phyloP scores from a whole-genome alignment of 2,888 invertebrate species.

The Acrobasis repandana region DNA sequence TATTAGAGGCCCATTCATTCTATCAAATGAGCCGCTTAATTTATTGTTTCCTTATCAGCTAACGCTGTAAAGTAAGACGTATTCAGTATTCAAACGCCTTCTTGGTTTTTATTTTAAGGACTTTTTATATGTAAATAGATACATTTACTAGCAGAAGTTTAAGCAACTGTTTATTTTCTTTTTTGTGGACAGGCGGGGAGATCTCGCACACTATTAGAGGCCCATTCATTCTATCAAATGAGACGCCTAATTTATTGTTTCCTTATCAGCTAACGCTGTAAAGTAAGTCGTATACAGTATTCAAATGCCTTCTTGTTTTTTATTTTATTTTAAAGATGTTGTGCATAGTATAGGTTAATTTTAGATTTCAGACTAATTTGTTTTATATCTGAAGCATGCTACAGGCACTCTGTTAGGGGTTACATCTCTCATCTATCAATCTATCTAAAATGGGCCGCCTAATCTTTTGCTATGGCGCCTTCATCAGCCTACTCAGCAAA shows the following conservation, averaged over 20 bases:
- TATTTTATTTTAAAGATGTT: slow-evolving; percentile 5
- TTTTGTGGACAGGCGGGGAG: slow-evolving; percentile 66
- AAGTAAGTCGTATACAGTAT: slow-evolving; percentile 36
- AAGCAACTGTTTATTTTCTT: too few species aligned
- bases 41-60: slow-evolving; percentile 68
- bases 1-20: slow-evolving; percentile 75
- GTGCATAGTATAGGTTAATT: not conserved
- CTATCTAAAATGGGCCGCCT: too few species aligned
- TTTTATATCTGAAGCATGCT: too few species aligned
- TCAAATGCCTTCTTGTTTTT: slow-evolving; percentile 21
- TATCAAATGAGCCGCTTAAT: slow-evolving; percentile 77
- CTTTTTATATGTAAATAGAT: not conserved
- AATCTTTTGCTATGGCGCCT: too few species aligned
- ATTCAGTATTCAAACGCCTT: slow-evolving; percentile 27
- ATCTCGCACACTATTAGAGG: slow-evolving; percentile 73
- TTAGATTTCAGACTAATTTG: too few species aligned
- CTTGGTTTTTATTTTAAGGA: slow-evolving; percentile 9
- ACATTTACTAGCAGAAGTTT: too few species aligned
- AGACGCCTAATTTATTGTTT: slow-evolving; percentile 73
- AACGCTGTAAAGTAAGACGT: slow-evolving; percentile 50
- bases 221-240: slow-evolving; percentile 77
- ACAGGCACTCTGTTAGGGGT: too few species aligned
- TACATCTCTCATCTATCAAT: too few species aligned
- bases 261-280: slow-evolving; percentile 64
- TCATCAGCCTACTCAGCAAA: too few species aligned